A percentile compares a stretch with the other conserved stretches of the same genome.
Conservation (phyloP, 2,888 invertebrate species). For the Eilema depressum region DNA sequence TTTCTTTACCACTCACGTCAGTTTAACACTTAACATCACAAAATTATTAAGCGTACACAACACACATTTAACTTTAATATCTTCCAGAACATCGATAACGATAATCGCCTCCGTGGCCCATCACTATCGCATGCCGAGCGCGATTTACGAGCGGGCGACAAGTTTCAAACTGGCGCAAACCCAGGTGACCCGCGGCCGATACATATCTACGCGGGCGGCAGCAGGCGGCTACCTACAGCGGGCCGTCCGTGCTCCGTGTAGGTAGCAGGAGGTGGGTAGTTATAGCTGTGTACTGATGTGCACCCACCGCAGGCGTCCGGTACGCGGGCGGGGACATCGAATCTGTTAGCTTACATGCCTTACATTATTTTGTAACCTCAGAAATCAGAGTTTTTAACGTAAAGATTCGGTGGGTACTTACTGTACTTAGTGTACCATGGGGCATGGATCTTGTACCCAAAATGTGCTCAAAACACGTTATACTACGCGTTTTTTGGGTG, state of each 20-base stretch:
- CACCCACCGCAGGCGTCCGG: neutral
- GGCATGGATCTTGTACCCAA: no score
- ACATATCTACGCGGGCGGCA: constrained; percentile 31
- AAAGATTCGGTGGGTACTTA: no score
- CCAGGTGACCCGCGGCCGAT: constrained; percentile 46
- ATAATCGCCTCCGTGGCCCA: constrained; percentile 25
- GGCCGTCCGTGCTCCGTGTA: constrained; percentile 24
- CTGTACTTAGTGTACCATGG: no score
- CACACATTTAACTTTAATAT: neutral
- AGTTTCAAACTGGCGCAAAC: constrained; percentile 54
- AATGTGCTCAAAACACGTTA: no score
- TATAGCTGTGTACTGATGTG: neutral
- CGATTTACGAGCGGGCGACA: constrained; percentile 54
- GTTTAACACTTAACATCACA: no score
- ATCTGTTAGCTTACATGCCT: no score
- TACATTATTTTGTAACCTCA: no score
- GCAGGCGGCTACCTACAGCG: constrained; percentile 35
- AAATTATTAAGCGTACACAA: no score
- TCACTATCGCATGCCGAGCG: constrained; percentile 37
- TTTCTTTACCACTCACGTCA: neutral
- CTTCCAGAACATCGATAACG: constrained; percentile 16
- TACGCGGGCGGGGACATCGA: neutral
- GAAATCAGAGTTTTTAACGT: no score
- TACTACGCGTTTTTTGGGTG: no score
- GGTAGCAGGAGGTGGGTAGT: constrained; percentile 10